Evolutionary conservation across 2,888 invertebrate species (phyloP), one percentile per base, ranked within the genome.

Genomic region (Onchidella celtica): DNA sequence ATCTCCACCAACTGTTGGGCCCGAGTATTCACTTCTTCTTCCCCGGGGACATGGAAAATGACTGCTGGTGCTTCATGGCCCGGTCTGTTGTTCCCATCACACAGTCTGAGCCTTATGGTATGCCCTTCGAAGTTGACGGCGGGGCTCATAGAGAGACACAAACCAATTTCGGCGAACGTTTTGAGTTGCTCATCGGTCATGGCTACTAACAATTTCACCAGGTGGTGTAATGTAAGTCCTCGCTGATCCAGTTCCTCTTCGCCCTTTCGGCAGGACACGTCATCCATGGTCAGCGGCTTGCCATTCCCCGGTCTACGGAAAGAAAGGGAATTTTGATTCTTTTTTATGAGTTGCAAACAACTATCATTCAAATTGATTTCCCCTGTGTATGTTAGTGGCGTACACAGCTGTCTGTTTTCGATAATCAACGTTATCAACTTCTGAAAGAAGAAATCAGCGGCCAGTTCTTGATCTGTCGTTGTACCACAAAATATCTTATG

Each of bases 81-180:
- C 0, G 89, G 89, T 0, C 85, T 85, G 76, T 89, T 90, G n/a
- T 84, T 84, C 0, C 90, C 90, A 29, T 83, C 79, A 77, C 90
- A 90, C 1, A 89, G 70, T 17, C 83, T 76, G 77, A 89, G 88
- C n/a, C n/a, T n/a, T 0, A 81, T 59, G 0, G 78, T 81, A 21
- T 57, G 70, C 1, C 72, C 72, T 24, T 84, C 69, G n/a, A 79
- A 47, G 6, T 82, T 40, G 0, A 87, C 79, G 36, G 84, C 86
- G 21, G 86, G 82, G 17, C 88, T 85, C 6, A 87, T 86, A 4
- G 78, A 80, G 3, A 86, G 84, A 77, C 90, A 90, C 79, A 90
- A 87, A 0, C 90, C 90, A 0, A 88, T 84, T 38, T 84, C 75
- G 63, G 86, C 82, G 17, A 90, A 61, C 1, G 85, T 81, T 3